phyloP scores from a whole-genome alignment of 2,888 invertebrate genomes.

The Melanophora roralis region DNA sequence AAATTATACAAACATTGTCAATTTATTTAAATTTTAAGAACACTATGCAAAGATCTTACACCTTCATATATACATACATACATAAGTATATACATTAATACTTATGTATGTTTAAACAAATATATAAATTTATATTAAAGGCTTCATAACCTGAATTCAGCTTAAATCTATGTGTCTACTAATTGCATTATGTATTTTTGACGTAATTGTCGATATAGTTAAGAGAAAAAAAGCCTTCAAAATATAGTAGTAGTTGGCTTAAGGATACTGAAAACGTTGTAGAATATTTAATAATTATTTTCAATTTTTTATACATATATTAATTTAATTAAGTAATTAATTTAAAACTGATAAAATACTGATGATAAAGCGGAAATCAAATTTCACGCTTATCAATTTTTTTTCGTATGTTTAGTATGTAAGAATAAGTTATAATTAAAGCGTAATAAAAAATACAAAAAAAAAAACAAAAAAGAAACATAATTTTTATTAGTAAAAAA shows the following conservation, averaged over 20 bases:
- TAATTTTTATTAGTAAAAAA: constrained; percentile 60
- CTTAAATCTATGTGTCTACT: constrained; percentile 41
- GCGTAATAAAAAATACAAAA: constrained; percentile 2
- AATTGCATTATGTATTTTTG: constrained; percentile 33
- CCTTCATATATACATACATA: background rate
- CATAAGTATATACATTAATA: background rate
- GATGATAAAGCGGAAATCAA: constrained; percentile 68
- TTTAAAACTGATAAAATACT: constrained; percentile 49
- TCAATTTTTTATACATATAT: constrained; percentile 47
- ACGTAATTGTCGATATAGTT: background rate
- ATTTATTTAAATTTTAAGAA: constrained; percentile 26
- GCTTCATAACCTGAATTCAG: constrained; percentile 19
- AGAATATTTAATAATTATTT: constrained; percentile 46
- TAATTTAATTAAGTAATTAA: constrained; percentile 38
- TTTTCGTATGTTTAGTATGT: constrained; percentile 49
- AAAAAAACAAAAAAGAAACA: background rate
- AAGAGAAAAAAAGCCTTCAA: background rate
- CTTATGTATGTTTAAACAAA: too few species aligned
- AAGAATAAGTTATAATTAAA: constrained; percentile 47
- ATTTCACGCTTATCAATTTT: constrained; percentile 69
- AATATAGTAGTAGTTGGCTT: too few species aligned
- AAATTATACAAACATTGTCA: constrained; percentile 37
- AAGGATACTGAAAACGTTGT: constrained; percentile 35
- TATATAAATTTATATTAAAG: constrained; percentile 9
- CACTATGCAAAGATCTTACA: background rate